A percentile compares a stretch with the other conserved stretches of the same genome.
Conservation (phyloP, 2,797 vertebrate genomes). For the Enteromius viviparus region DNA sequence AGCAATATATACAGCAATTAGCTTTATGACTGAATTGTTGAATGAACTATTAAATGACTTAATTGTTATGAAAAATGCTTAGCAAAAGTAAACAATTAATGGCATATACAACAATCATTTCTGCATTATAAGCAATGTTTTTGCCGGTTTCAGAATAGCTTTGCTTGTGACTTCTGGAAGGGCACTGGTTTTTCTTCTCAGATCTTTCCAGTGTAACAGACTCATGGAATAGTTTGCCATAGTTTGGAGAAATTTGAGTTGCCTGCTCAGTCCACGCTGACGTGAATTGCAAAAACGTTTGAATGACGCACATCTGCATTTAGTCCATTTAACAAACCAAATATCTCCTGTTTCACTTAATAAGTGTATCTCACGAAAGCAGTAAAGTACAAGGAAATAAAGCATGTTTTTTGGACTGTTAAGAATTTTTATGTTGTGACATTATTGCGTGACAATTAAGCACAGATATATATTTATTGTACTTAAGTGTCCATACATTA, state of each 20-base stretch:
- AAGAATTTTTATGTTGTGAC: too few relatives aligned
- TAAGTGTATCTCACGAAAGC: not conserved
- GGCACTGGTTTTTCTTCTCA: not conserved
- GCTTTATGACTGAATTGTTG: not conserved
- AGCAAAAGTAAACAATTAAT: not conserved
- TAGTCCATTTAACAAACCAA: not conserved
- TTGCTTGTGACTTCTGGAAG: constrained; percentile 6
- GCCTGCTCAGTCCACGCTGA: not conserved
- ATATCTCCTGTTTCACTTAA: constrained; percentile 15
- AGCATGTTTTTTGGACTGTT: not conserved
- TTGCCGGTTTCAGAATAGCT: not conserved
- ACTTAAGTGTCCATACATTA: not conserved
- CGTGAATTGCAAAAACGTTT: not conserved
- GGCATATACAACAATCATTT: not conserved
- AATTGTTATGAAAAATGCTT: not conserved
- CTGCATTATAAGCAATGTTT: not conserved
- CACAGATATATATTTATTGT: not conserved
- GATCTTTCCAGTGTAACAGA: not conserved
- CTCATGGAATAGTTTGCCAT: not conserved
- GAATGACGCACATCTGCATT: not conserved
- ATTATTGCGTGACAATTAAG: not conserved
- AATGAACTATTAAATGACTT: not conserved
- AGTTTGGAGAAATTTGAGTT: constrained; percentile 4
- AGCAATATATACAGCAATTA: not conserved
- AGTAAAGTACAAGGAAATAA: not conserved